Evolutionary conservation across 2,797 vertebrate genomes (phyloP).

Genomic region (Toxotes lorentzi): DNA sequence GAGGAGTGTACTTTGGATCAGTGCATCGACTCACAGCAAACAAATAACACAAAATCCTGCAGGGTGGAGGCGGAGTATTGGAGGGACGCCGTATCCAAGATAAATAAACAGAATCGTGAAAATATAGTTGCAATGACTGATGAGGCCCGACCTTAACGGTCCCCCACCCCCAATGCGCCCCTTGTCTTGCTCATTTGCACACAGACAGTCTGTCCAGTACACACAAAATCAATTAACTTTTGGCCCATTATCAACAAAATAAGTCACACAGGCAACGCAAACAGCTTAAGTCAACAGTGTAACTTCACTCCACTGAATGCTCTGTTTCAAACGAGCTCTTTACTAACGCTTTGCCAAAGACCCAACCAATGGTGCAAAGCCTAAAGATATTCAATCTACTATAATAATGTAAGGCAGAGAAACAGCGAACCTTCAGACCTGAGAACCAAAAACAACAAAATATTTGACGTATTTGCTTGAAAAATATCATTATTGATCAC

Average conservation of each 20-base stretch:
- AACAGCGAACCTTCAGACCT: background rate
- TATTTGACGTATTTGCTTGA: background rate
- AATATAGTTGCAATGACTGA: conserved; percentile 66
- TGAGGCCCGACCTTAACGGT: conserved; percentile 37
- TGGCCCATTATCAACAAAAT: conserved; percentile 64
- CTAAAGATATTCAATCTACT: background rate
- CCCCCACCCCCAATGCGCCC: conserved; percentile 11
- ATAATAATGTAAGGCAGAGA: background rate
- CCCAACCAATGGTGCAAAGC: background rate
- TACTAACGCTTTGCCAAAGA: background rate
- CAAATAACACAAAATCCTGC: conserved; percentile 70
- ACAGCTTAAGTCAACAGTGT: conserved; percentile 52
- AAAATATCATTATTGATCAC: background rate
- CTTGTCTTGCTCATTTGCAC: conserved; percentile 33
- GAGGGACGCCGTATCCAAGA: conserved; percentile 54
- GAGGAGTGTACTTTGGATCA: conserved; percentile 70
- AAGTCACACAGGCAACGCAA: conserved; percentile 61
- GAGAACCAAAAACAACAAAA: no score
- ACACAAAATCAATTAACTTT: conserved; percentile 66
- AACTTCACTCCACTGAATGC: conserved; percentile 25
- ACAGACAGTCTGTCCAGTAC: conserved; percentile 60
- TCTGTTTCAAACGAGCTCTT: conserved; percentile 18
- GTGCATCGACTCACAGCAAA: conserved; percentile 66
- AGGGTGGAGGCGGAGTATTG: conserved; percentile 30
- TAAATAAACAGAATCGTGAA: conserved; percentile 71